Base-by-base conservation (phyloP, 2,113 vertebrate species). In the Pimephales promelas region DNA sequence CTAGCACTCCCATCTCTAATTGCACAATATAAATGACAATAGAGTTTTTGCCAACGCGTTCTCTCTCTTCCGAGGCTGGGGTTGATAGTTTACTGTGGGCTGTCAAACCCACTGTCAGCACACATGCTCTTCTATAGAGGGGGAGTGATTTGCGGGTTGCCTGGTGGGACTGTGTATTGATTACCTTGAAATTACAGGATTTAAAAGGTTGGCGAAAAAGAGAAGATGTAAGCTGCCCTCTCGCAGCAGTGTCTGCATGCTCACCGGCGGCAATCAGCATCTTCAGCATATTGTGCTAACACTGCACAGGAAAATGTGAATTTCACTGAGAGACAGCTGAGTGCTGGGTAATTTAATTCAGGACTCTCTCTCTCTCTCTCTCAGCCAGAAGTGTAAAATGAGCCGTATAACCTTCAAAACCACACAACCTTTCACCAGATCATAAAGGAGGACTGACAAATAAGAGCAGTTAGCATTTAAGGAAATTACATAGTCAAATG, bases 201-300 rank as follows among this genome's bases (percentile, higher is more conserved):
- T 93, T 88, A 92, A 92, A 93, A 94, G 92, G 89, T 88, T 92
- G 87, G 90, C 91, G 26, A 84, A 84, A 87, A 87, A 87, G 81
- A 85, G 85, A 80, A 87, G 88, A 81, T 87, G 88, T 87, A 83
- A 88, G 83, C 77, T 31, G 82, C 76, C 36, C 13, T 18, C 54
- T 36, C 45, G 43, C 76, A 83, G 84, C 77, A 72, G 83, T 59
- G 77, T 88, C 82, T 86, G 79, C 86, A 84, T 47, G 79, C 31
- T 78, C 73, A 47, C 89, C 84, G 89, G 87, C 90, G 90, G 89
- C 93, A 92, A 94, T 92, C 91, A 91, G 91, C 89, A 70, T 87
- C 89, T 91, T 94, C 92, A 94, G 94, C 93, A 94, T 90, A 93
- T 93, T 93, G 91, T 89, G 86, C 91, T 90, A 89, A 90, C 89